A percentile compares a stretch with the other conserved stretches of the same genome.
Conservation (phyloP, 2,113 vertebrate genomes). For the Saccopteryx leptura region DNA sequence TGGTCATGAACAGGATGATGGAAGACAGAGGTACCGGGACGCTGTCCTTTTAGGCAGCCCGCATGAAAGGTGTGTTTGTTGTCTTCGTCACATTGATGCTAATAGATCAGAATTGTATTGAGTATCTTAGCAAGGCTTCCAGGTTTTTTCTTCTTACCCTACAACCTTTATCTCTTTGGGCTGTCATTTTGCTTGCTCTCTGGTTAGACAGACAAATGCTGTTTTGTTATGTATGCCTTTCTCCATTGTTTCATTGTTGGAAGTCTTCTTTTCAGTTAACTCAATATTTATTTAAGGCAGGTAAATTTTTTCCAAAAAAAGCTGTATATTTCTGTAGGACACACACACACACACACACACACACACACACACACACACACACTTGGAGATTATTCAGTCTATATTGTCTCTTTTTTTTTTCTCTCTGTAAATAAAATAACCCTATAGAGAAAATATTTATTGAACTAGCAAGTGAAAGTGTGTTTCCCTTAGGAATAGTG, state of each 20-base stretch:
- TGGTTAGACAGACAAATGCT: constrained; percentile 66
- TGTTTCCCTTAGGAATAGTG: neutral
- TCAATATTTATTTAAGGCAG: constrained; percentile 73
- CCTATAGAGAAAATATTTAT: neutral
- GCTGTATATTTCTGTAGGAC: neutral
- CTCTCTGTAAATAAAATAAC: constrained; percentile 2
- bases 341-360: neutral
- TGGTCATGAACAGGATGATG: constrained; percentile 69
- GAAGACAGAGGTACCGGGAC: constrained; percentile 62
- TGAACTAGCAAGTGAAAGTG: neutral
- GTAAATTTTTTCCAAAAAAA: constrained; percentile 49
- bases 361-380: neutral
- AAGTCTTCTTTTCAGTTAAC: constrained; percentile 71
- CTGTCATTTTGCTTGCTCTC: constrained; percentile 69
- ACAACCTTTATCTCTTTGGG: constrained; percentile 38
- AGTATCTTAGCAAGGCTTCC: neutral
- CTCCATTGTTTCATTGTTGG: constrained; percentile 77
- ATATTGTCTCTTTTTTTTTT: neutral
- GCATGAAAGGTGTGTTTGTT: constrained; percentile 80
- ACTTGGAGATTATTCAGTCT: neutral
- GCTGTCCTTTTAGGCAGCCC: constrained; percentile 66
- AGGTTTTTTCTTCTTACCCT: neutral
- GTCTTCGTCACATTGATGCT: constrained; percentile 17
- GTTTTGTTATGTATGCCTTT: constrained; percentile 69
- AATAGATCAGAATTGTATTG: neutral